phyloP scores from a whole-genome alignment of 2,113 vertebrate genomes.

The Xiphophorus hellerii region DNA sequence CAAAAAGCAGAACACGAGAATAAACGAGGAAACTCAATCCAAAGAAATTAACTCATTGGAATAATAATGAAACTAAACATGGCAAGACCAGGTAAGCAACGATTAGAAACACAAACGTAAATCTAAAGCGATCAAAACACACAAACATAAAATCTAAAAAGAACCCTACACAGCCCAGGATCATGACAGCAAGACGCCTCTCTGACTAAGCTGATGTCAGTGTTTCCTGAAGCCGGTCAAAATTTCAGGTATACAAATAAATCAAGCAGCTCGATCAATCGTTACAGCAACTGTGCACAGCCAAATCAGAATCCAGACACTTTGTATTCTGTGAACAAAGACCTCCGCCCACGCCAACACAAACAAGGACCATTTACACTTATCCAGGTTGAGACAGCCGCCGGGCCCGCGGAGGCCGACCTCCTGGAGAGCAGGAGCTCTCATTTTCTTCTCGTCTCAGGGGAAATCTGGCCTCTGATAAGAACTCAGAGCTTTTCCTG shows the following conservation, averaged over 20 bases:
- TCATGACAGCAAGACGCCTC: no score
- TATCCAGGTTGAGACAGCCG: conserved; percentile 63
- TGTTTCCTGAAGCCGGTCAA: not conserved
- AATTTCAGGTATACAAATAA: not conserved
- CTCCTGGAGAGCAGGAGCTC: conserved; percentile 73
- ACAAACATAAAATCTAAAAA: no score
- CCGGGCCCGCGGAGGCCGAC: conserved; percentile 56
- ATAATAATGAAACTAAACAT: no score
- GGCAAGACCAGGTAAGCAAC: no score
- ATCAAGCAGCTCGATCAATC: not conserved
- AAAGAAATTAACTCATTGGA: no score
- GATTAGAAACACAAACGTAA: no score
- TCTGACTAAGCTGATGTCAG: not conserved
- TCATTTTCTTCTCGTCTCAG: conserved; percentile 75
- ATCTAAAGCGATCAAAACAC: no score
- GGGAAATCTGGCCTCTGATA: conserved; percentile 82
- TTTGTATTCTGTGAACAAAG: not conserved
- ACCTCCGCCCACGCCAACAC: conserved; percentile 26
- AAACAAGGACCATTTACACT: conserved; percentile 31
- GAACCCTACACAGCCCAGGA: no score
- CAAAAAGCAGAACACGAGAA: no score
- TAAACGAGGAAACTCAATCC: no score
- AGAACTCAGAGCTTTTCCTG: conserved; percentile 73
- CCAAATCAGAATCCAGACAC: conserved; percentile 12
- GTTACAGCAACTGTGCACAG: not conserved